Conservation (phyloP, 2,797 vertebrate species). For the Pampus argenteus region DNA sequence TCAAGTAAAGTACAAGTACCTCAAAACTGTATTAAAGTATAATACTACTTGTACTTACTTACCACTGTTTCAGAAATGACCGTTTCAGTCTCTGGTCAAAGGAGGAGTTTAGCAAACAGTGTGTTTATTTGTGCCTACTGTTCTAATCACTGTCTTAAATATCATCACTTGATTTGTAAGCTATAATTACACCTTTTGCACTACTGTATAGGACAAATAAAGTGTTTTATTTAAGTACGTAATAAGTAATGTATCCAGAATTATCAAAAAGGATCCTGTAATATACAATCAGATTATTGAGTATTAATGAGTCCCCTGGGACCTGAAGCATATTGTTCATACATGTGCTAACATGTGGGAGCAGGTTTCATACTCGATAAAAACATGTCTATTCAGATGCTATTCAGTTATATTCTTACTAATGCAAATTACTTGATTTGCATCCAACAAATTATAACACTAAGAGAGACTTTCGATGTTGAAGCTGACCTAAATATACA, state of each 20-base stretch:
- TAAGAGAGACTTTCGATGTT: not conserved
- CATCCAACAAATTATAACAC: conserved; percentile 14
- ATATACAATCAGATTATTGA: conserved; percentile 17
- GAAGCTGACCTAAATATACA: conserved; percentile 43
- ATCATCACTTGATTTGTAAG: not conserved
- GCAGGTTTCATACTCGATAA: not conserved
- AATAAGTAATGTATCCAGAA: conserved; percentile 20
- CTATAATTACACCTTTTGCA: not conserved
- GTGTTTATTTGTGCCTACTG: not conserved
- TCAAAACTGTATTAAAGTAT: too few relatives aligned
- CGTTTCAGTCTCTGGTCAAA: too few relatives aligned
- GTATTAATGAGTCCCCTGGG: conserved; percentile 11
- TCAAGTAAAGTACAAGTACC: too few relatives aligned
- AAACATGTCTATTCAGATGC: not conserved
- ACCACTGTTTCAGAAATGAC: too few relatives aligned
- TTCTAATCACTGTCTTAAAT: not conserved
- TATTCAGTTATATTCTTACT: not conserved
- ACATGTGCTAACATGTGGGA: conserved; percentile 1
- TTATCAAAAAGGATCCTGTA: conserved; percentile 23
- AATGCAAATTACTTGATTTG: conserved; percentile 6
- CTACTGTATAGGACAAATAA: not conserved
- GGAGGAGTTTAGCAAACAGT: too few relatives aligned
- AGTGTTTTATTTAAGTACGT: not conserved
- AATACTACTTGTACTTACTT: too few relatives aligned
- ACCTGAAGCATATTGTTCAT: not conserved